Conservation (phyloP, 2,888 invertebrate genomes). For the Trypoxylon attenuatum region DNA sequence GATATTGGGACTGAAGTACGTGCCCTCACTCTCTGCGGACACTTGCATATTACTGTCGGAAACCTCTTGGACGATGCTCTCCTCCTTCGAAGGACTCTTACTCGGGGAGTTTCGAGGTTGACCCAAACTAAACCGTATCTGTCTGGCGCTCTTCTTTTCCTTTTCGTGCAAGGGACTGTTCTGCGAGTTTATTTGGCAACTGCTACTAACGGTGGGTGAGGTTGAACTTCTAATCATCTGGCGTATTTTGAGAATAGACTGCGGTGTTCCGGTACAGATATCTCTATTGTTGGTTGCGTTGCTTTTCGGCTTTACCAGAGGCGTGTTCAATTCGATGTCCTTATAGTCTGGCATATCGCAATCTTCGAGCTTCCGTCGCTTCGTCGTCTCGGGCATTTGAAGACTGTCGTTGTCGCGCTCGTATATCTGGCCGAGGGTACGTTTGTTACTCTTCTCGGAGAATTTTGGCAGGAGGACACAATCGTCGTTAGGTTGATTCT, state of each 20-base stretch:
- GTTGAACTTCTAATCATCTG: conserved; percentile 63
- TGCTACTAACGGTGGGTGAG: conserved; percentile 40
- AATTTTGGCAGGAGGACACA: conserved; percentile 61
- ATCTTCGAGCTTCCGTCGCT: conserved; percentile 45
- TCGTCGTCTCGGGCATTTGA: conserved; percentile 29
- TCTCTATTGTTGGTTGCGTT: conserved; percentile 30
- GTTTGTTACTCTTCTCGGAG: conserved; percentile 50
- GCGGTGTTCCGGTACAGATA: conserved; percentile 60
- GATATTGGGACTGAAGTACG: conserved; percentile 48
- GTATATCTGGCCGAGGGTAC: conserved; percentile 54
- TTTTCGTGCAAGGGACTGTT: conserved; percentile 5
- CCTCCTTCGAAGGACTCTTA: conserved; percentile 17
- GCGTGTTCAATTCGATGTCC: conserved; percentile 62
- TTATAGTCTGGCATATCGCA: neutral
- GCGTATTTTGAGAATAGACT: conserved; percentile 70
- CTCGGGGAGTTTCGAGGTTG: too few species aligned
- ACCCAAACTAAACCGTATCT: conserved; percentile 68
- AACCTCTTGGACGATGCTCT: conserved; percentile 3
- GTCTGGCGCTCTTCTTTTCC: conserved; percentile 48
- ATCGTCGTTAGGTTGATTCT: conserved; percentile 38
- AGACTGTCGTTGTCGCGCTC: conserved; percentile 26
- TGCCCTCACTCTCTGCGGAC: conserved; percentile 35
- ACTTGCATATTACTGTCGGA: conserved; percentile 9
- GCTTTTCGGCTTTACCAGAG: conserved; percentile 63
- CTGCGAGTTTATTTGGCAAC: neutral